A percentile compares a stretch with the other conserved stretches of the same genome.
Evolutionary conservation across 2,113 vertebrate species (phyloP).

Genomic region (Larimichthys polyactis): DNA sequence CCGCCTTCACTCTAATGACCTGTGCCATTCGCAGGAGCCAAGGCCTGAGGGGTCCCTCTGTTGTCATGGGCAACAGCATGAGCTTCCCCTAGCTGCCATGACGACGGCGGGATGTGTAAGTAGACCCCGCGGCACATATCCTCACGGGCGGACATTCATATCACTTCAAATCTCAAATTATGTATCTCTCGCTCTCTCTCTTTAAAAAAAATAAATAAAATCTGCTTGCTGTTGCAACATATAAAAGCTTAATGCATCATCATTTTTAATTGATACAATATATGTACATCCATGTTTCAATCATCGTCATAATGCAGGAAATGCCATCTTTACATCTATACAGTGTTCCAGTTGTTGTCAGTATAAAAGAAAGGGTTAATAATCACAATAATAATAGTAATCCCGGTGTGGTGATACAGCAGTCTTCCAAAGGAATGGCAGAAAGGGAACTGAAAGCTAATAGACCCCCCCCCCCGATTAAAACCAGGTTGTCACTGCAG

Average conservation of each 20-base stretch:
- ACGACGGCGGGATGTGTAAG: conserved; percentile 54
- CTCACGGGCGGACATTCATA: conserved; percentile 1
- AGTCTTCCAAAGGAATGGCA: conserved; percentile 69
- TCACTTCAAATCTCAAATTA: conserved; percentile 2
- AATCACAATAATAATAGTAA: conserved; percentile 77
- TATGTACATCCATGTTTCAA: conserved; percentile 93
- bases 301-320: conserved; percentile 88
- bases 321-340: conserved; percentile 91
- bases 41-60: conserved; percentile 39
- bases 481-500: conserved; percentile 80
- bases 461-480: conserved; percentile 47
- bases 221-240: conserved; percentile 34
- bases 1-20: conserved; percentile 32
- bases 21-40: conserved; percentile 25
- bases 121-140: conserved; percentile 19
- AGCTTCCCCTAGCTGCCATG: conserved; percentile 62
- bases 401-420: conserved; percentile 74
- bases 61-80: conserved; percentile 70
- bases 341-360: conserved; percentile 87
- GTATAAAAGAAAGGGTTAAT: conserved; percentile 86
- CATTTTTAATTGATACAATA: conserved; percentile 89
- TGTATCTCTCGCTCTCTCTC: neutral
- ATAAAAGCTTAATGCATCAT: conserved; percentile 85
- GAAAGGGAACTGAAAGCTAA: conserved; percentile 67
- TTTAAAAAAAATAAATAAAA: conserved; percentile 22